Conservation (phyloP, 2,888 invertebrate genomes). For the Cerceris rybyensis region DNA sequence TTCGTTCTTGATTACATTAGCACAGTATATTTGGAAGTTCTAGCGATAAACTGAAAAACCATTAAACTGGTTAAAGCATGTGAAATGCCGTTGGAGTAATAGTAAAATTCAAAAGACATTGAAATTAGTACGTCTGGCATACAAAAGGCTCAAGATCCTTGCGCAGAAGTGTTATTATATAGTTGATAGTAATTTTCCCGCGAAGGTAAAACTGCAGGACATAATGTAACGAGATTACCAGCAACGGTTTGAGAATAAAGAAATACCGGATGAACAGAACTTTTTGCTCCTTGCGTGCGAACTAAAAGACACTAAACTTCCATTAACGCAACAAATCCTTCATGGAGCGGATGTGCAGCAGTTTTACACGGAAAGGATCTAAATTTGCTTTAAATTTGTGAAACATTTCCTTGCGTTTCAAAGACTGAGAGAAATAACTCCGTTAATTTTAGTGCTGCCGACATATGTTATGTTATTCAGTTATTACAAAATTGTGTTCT, state of each 20-base stretch:
- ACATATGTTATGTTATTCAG: no score
- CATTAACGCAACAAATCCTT: conserved; percentile 7
- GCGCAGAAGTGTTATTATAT: neutral
- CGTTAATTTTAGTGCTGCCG: no score
- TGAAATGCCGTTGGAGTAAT: neutral
- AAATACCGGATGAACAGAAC: conserved; percentile 15
- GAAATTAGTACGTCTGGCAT: neutral
- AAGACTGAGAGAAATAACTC: no score
- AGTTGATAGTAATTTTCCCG: neutral
- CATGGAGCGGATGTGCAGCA: neutral
- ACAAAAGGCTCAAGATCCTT: neutral
- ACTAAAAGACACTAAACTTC: conserved; percentile 13
- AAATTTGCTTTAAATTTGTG: neutral
- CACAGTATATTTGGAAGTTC: neutral
- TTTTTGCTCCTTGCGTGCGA: conserved; percentile 2
- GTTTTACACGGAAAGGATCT: neutral
- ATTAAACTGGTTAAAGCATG: neutral
- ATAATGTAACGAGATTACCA: conserved; percentile 5
- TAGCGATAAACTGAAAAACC: neutral
- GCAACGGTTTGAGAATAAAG: conserved; percentile 3
- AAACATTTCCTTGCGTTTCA: no score
- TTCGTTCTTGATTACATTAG: neutral
- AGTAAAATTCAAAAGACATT: neutral
- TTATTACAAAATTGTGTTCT: no score
- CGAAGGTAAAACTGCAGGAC: conserved; percentile 4